Evolutionary conservation across 2,797 vertebrate genomes (phyloP).

Genomic region (Rhyacichthys aspro): DNA sequence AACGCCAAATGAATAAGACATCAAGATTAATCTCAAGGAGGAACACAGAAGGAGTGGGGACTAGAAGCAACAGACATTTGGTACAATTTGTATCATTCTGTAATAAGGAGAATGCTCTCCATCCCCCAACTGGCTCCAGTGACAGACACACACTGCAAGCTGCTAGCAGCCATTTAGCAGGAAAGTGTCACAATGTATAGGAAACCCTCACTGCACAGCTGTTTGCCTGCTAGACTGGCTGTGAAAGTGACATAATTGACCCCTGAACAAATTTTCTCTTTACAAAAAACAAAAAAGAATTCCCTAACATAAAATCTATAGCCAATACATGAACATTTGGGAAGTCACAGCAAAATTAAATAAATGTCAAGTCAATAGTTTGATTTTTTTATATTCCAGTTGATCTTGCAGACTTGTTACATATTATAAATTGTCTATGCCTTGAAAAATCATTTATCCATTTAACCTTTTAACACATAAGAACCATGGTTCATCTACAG

Average conservation of each 20-base stretch:
- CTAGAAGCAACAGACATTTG: slow-evolving; percentile 8
- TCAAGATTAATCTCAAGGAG: slow-evolving; percentile 32
- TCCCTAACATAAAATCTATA: too few species aligned
- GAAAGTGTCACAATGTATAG: slow-evolving; percentile 20
- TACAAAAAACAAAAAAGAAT: too few species aligned
- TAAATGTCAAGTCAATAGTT: too few species aligned
- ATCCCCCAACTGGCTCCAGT: slow-evolving; percentile 14
- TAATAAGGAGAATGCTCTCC: slow-evolving; percentile 10
- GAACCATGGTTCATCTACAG: too few species aligned
- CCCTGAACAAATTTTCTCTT: neutral
- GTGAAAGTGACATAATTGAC: slow-evolving; percentile 1
- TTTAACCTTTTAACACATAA: too few species aligned
- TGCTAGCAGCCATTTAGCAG: slow-evolving; percentile 12
- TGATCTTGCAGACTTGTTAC: too few species aligned
- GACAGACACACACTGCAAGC: slow-evolving; percentile 33
- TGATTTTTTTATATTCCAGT: too few species aligned
- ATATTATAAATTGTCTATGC: too few species aligned
- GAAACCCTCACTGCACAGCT: slow-evolving; percentile 5
- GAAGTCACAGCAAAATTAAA: too few species aligned
- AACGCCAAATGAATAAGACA: slow-evolving; percentile 40
- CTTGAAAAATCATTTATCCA: too few species aligned
- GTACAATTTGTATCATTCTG: slow-evolving; percentile 35
- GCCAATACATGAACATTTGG: too few species aligned
- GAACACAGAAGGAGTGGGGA: slow-evolving; percentile 6
- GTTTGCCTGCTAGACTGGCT: slow-evolving; percentile 22